Base-by-base conservation (phyloP, 2,113 vertebrate species). In the Orcinus orca region DNA sequence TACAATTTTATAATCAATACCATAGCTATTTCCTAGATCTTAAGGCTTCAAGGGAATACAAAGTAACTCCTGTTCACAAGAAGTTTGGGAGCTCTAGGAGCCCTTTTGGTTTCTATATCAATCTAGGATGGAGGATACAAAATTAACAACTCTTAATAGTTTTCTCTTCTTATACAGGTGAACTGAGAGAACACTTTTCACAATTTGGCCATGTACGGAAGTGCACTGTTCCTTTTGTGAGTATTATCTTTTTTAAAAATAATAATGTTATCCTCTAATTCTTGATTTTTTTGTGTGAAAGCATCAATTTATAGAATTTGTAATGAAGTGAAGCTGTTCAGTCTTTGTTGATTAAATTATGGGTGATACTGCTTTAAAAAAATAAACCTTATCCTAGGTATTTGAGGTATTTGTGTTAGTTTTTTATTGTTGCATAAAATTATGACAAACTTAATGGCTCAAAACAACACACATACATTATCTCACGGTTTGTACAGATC, bases 211-310 rank as follows among this genome's bases (percentile, higher is more conserved):
- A 94, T 0, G 96, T 99, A 5, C 99, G 97, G 98, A 99, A 95
- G 85, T 99, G 99, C 84, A 82, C 87, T 2, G 44, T 99, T 92
- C 99, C 99, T 1, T 99, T 99, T 96, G 99, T 99, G 97, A 99
- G 99, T 99, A 98, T 92, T 65, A 6, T 0, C 36, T 79, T 73
- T 36, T 11, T 44, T 44, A 29, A 70, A 65, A 47, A 90, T 74
- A 71, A n/a, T 67, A 81, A 83, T 58, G 36, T 58, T 93, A 74
- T 65, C 74, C 15, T 95, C 33, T 89, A 89, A 88, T 94, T 95
- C 8, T 87, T 94, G 36, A 62, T 62, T 84, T 85, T 97, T 85
- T 96, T 95, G 53, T 96, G 88, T 94, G 7, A 95, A 60, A 92
- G 25, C 38, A 73, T 31, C 18, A 65, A n/a, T 6, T 80, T 91